Evolutionary conservation across 2,113 vertebrate genomes (phyloP).

Genomic region (Caracal caracal): DNA sequence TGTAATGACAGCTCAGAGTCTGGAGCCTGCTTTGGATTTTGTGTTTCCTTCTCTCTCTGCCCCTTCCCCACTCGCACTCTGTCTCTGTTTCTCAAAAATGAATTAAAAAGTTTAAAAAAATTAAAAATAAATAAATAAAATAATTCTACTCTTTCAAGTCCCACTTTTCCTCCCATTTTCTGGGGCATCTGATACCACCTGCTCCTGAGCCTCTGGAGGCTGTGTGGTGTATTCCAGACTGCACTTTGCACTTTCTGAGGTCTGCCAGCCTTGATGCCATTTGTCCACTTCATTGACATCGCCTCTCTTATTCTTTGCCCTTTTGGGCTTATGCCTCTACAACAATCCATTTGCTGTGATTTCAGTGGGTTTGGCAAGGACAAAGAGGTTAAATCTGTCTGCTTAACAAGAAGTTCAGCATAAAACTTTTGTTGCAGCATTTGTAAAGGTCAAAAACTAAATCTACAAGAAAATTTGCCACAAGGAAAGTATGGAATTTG

Average conservation of each 20-base stretch:
- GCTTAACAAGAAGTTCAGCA: neutral
- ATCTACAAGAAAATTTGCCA: neutral
- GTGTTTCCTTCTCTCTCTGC: too few species aligned
- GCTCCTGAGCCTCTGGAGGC: neutral
- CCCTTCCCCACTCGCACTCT: too few species aligned
- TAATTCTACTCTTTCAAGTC: neutral
- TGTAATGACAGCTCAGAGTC: too few species aligned
- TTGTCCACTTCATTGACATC: neutral
- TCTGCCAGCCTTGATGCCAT: neutral
- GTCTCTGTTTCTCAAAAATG: too few species aligned
- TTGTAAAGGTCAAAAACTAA: neutral
- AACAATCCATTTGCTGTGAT: neutral
- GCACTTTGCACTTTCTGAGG: neutral
- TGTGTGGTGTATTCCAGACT: rapidly evolving
- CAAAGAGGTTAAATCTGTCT: neutral
- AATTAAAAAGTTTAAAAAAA: too few species aligned
- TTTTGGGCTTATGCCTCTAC: neutral
- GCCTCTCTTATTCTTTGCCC: neutral
- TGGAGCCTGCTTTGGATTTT: too few species aligned
- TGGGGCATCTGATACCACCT: too few species aligned
- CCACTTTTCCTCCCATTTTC: neutral
- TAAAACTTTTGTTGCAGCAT: neutral
- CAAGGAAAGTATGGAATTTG: neutral
- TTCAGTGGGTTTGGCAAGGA: slow-evolving; percentile 8
- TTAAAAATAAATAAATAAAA: neutral